phyloP scores from a whole-genome alignment of 2,113 vertebrate species.

The Orycteropus afer region DNA sequence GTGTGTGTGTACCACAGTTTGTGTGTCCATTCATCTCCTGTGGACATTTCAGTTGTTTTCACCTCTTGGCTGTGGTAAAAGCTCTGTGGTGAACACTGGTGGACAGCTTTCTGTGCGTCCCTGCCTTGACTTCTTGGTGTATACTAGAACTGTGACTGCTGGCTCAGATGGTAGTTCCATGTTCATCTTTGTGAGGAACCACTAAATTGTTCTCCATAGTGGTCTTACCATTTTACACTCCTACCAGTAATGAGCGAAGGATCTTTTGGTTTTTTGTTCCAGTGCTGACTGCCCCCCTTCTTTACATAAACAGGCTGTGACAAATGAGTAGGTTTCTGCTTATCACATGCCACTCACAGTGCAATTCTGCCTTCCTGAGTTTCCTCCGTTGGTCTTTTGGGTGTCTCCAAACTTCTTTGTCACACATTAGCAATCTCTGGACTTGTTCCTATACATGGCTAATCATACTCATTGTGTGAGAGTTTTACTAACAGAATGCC shows the following conservation, averaged over 20 bases:
- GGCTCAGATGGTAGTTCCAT: not conserved
- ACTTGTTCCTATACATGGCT: not conserved
- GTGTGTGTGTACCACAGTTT: not conserved
- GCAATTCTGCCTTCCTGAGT: not conserved
- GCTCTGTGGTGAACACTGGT: not conserved
- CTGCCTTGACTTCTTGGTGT: not conserved
- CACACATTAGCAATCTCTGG: not conserved
- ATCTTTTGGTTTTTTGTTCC: not conserved
- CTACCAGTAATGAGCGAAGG: not conserved
- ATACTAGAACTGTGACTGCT: not conserved
- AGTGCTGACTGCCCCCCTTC: not conserved
- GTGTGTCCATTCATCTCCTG: not conserved
- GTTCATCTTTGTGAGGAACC: not conserved
- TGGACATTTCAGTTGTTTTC: not conserved
- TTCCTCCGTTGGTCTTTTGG: not conserved
- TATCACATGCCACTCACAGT: fast-evolving
- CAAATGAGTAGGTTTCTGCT: not conserved
- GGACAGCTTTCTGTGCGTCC: not conserved
- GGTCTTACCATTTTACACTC: not conserved
- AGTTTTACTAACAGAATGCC: not conserved
- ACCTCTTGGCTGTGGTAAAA: not conserved
- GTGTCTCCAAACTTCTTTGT: not conserved
- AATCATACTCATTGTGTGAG: too few relatives aligned
- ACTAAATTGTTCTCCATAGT: not conserved
- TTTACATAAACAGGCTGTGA: not conserved